Percentiles rank a stretch among this genome's conserved stretches.
Conservation (phyloP, 2,797 vertebrate genomes). For the Cygnus olor region DNA sequence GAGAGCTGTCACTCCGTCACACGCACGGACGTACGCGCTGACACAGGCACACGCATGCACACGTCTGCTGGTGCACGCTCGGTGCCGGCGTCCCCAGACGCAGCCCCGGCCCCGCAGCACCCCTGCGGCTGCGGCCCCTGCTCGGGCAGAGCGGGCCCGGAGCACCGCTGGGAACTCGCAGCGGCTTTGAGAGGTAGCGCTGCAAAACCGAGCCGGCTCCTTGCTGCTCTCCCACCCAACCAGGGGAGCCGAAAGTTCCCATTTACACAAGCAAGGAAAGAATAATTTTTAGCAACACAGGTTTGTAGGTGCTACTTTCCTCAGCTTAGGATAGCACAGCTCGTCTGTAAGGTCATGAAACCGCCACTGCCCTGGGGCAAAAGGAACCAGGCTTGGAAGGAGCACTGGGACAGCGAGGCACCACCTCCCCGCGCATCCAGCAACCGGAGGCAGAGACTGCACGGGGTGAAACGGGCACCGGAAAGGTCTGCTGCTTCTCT, state of each 20-base stretch:
- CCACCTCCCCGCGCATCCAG: background rate
- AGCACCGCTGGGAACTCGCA: background rate
- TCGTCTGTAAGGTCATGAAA: background rate
- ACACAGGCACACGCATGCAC: background rate
- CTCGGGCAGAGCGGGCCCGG: accelerated
- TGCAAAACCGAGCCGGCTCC: accelerated
- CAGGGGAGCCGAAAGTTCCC: accelerated
- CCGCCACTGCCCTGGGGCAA: background rate
- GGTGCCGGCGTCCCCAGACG: background rate
- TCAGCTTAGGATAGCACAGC: background rate
- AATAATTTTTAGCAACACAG: accelerated
- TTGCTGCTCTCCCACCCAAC: accelerated
- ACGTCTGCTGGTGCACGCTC: background rate
- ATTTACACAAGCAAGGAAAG: accelerated
- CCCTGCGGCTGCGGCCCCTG: accelerated
- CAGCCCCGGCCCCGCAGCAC: background rate
- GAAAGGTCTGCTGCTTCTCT: constrained; percentile 17
- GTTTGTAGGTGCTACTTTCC: background rate
- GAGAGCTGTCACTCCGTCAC: background rate
- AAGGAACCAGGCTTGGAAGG: background rate
- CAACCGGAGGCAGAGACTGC: background rate
- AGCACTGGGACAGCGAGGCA: constrained; percentile 5
- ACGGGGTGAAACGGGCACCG: background rate
- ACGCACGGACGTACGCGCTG: background rate
- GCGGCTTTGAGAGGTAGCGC: background rate